Evolutionary conservation across 1,140 invertebrate species (phyloP).

Genomic region (Cardiocondyla obscurior): DNA sequence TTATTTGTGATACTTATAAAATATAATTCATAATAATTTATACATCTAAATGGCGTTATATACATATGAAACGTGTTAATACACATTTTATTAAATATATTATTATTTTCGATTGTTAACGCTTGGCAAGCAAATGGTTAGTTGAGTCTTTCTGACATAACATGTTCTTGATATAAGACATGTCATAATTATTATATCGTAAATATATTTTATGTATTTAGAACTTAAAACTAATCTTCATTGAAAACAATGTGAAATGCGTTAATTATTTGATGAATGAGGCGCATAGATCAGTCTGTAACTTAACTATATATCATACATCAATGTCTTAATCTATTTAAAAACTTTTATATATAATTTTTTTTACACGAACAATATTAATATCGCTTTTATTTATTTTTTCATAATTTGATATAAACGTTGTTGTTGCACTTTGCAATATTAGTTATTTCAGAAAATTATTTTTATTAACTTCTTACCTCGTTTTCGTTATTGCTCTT

Average conservation of each 20-base stretch:
- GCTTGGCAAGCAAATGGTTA: no score
- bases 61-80: background rate
- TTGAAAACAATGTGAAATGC: background rate
- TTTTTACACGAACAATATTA: constrained; percentile 1
- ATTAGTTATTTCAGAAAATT: background rate
- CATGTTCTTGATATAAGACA: background rate
- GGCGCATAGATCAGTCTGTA: background rate
- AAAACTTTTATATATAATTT: background rate
- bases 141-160: background rate
- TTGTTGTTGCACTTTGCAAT: background rate
- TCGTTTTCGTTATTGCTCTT: background rate
- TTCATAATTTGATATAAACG: background rate
- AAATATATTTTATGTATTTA: constrained; percentile 12
- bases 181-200: constrained; percentile 5
- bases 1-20: background rate
- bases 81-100: background rate
- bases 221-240: constrained; percentile 22
- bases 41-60: background rate
- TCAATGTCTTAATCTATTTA: background rate
- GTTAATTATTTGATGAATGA: constrained; percentile 8
- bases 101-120: no score
- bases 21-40: background rate
- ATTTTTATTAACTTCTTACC: background rate
- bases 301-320: background rate
- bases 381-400: background rate